Evolutionary conservation across 2,113 vertebrate species (phyloP), one percentile per base, ranked within the genome.

Genomic region (Cinclus mexicanus): DNA sequence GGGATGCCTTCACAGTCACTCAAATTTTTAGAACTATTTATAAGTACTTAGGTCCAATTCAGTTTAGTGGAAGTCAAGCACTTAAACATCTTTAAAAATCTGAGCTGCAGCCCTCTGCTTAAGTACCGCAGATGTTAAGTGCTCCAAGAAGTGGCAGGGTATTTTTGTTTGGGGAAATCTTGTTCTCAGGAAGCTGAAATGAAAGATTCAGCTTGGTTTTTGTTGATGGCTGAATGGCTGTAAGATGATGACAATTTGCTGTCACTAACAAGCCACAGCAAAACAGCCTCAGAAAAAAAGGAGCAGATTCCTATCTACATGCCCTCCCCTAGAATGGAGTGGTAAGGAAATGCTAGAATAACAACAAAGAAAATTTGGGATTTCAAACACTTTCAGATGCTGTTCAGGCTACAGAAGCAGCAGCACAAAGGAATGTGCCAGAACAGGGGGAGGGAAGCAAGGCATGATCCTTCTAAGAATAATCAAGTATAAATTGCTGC

Each of bases 401-500:
- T 1, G 12, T 74, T 87, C 46, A 69, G 70, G 70, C 61, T 88
- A 13, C 1, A 3, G 83, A 87, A 76, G 74, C 61, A 71, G 89
- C 72, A 55, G 61, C 91, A 97, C 85, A 83, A 88, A 88, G 79
- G 63, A 83, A 90, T 19, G 82, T 87, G 82, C 71, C 83, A 92
- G 83, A 93, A 86, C 83, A 93, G 61, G 63, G 28, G 70, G 84
- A 95, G 67, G 64, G 84, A 89, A 52, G 28, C 47, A 79, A 96
- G 69, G 56, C 69, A 89, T 2, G 5, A 94, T 92, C 53, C 90
- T 86, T 79, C 60, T 44, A 97, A 96, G 89, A 88, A 95, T 94
- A 84, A 93, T 89, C 76, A 81, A 93, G 80, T 83, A 95, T 75
- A 94, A 93, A 97, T 93, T 83, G 87, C 84, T 88, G 77, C 90